Evolutionary conservation across 2,888 invertebrate species (phyloP).

Genomic region (Danaus chrysippus): DNA sequence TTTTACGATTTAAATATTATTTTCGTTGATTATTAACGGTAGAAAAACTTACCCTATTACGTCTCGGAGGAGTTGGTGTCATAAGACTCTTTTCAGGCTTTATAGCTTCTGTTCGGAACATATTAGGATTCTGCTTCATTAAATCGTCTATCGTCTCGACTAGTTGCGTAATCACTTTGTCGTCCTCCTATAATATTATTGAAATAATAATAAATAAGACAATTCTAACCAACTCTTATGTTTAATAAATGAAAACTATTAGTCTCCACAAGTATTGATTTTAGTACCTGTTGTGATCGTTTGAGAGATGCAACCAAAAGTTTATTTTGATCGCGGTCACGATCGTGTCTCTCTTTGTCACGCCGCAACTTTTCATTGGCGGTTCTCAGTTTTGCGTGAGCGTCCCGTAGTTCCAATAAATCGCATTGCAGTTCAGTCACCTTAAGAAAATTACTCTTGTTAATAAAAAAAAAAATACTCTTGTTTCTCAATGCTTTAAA

Average conservation of each 20-base stretch:
- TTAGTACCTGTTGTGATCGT: slow-evolving; percentile 72
- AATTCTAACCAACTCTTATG: slow-evolving; percentile 29
- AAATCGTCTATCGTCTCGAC: slow-evolving; percentile 89
- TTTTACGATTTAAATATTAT: neutral
- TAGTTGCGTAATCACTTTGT: slow-evolving; percentile 84
- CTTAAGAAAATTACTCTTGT: slow-evolving; percentile 36
- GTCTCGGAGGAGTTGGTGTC: slow-evolving; percentile 85
- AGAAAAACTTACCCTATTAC: slow-evolving; percentile 75
- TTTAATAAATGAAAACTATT: neutral
- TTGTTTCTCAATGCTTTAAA: neutral
- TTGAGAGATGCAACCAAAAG: slow-evolving; percentile 68
- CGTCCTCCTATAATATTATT: slow-evolving; percentile 81
- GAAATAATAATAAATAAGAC: slow-evolving; percentile 52
- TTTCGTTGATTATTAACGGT: neutral
- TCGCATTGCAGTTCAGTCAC: slow-evolving; percentile 90
- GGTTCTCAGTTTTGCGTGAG: slow-evolving; percentile 93
- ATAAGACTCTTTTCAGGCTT: slow-evolving; percentile 69
- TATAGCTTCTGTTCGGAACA: slow-evolving; percentile 64
- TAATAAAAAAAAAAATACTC: neutral
- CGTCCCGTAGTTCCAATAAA: slow-evolving; percentile 91
- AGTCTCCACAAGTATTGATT: neutral
- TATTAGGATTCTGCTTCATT: slow-evolving; percentile 86
- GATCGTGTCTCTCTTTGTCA: slow-evolving; percentile 91
- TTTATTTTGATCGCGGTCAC: slow-evolving; percentile 84
- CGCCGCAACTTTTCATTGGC: slow-evolving; percentile 93